Conservation (phyloP, 2,888 invertebrate species). For the Gerosis bhagava region DNA sequence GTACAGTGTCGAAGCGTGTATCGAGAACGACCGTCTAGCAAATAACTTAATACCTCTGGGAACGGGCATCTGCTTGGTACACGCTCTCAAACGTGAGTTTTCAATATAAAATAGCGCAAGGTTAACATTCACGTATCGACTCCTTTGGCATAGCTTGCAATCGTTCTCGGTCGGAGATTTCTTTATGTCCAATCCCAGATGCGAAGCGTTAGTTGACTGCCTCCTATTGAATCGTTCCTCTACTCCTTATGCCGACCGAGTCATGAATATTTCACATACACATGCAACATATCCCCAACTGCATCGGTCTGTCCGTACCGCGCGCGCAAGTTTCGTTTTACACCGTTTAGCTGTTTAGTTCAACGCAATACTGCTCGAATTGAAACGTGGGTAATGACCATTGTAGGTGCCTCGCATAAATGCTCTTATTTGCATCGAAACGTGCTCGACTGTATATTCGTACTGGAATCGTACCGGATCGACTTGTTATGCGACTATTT, state of each 20-base stretch:
- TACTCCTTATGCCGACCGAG: conserved; percentile 51
- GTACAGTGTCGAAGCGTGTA: conserved; percentile 54
- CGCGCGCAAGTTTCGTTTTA: conserved; percentile 53
- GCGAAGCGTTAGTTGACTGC: conserved; percentile 34
- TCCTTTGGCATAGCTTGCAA: conserved; percentile 37
- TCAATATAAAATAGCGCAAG: too few species aligned
- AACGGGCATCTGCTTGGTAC: conserved; percentile 55
- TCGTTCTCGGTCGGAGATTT: conserved; percentile 39
- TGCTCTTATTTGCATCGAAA: conserved; percentile 71
- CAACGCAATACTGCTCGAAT: conserved; percentile 56
- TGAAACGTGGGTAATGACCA: conserved; percentile 73
- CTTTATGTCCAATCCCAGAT: conserved; percentile 39
- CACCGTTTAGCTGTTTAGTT: conserved; percentile 66
- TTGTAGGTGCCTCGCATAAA: conserved; percentile 65
- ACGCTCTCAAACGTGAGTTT: conserved; percentile 37
- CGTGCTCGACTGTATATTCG: conserved; percentile 61
- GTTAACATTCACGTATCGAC: conserved; percentile 36
- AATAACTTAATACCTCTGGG: conserved; percentile 79
- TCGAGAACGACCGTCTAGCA: conserved; percentile 65
- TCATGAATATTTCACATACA: conserved; percentile 63
- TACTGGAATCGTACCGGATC: conserved; percentile 45
- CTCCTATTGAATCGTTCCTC: conserved; percentile 41
- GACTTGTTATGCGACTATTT: conserved; percentile 48
- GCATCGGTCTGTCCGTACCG: conserved; percentile 37
- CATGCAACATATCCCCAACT: conserved; percentile 50